These are phyloP conservation scores for Lobophora halterata DNA, from an alignment of 2,888 invertebrate genomes.

Conservation along the genomic window DNA sequence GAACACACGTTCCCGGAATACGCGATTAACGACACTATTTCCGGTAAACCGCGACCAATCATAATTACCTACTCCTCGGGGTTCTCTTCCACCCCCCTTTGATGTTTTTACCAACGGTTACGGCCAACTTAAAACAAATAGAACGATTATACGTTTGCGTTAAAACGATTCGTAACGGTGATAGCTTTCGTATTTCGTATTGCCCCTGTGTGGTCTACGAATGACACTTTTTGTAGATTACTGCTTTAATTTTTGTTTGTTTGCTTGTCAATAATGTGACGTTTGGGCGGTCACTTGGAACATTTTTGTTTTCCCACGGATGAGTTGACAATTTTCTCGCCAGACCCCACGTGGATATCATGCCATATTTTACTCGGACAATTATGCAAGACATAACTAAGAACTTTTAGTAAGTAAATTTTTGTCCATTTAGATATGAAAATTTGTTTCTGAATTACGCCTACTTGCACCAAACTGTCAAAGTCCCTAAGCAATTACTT, in stretches of 20 bases:
- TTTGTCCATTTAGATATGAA: too few species aligned
- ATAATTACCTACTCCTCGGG: slow-evolving; percentile 78
- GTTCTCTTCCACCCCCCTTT: slow-evolving; percentile 74
- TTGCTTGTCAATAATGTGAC: slow-evolving; percentile 55
- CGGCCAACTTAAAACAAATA: slow-evolving; percentile 80
- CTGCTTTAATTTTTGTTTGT: slow-evolving; percentile 54
- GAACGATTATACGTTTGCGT: slow-evolving; percentile 78
- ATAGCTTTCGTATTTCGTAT: slow-evolving; percentile 64
- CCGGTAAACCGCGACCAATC: slow-evolving; percentile 77
- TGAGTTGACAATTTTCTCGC: slow-evolving; percentile 1
- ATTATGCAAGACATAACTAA: too few species aligned
- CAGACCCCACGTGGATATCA: too few species aligned
- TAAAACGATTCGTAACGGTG: slow-evolving; percentile 76
- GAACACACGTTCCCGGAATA: slow-evolving; percentile 60
- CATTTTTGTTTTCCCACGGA: slow-evolving; percentile 41
- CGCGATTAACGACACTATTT: slow-evolving; percentile 78
- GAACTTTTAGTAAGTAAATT: too few species aligned
- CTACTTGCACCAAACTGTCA: too few species aligned
- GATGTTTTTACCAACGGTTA: slow-evolving; percentile 79
- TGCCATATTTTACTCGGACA: too few species aligned
- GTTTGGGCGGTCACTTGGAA: slow-evolving; percentile 50
- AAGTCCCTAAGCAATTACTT: too few species aligned
- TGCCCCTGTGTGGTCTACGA: slow-evolving; percentile 70
- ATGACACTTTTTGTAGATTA: slow-evolving; percentile 36
- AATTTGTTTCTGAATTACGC: too few species aligned